Conservation (phyloP, 2,888 invertebrate species). For the Ptychoptera contaminata region DNA sequence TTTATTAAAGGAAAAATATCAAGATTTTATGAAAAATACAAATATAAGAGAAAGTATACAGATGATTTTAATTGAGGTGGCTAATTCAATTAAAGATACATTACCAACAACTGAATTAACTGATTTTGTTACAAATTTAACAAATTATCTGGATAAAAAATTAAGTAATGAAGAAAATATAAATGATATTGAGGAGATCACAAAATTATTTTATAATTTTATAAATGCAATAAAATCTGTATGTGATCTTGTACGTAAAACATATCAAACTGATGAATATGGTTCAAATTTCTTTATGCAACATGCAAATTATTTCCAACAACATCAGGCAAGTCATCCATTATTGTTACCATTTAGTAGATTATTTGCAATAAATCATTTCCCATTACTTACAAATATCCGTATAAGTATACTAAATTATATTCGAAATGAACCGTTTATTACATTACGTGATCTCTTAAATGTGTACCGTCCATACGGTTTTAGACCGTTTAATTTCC, state of each 20-base stretch:
- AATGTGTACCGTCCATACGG: slow-evolving; percentile 39
- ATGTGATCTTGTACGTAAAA: slow-evolving; percentile 11
- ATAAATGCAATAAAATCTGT: slow-evolving; percentile 41
- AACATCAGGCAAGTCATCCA: slow-evolving; percentile 20
- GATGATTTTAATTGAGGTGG: not conserved
- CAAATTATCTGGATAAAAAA: slow-evolving; percentile 49
- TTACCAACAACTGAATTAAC: not conserved
- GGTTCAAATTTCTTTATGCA: too few species aligned
- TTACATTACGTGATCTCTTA: slow-evolving; percentile 36
- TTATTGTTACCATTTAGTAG: too few species aligned
- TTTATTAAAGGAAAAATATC: slow-evolving; percentile 31
- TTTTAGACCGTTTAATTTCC: slow-evolving; percentile 37
- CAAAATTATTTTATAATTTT: slow-evolving; percentile 41
- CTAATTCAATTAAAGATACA: not conserved
- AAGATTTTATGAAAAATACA: slow-evolving; percentile 18
- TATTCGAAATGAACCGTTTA: slow-evolving; percentile 41
- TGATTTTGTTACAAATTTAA: slow-evolving; percentile 33
- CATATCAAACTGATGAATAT: not conserved
- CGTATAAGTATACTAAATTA: slow-evolving; percentile 44
- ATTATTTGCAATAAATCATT: slow-evolving; percentile 27
- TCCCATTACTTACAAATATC: slow-evolving; percentile 41
- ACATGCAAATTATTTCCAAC: slow-evolving; percentile 10
- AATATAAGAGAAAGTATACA: slow-evolving; percentile 5
- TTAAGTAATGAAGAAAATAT: slow-evolving; percentile 36
- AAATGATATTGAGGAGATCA: slow-evolving; percentile 46